phyloP scores from a whole-genome alignment of 2,888 invertebrate species.

The Cataglyphis cursor region DNA sequence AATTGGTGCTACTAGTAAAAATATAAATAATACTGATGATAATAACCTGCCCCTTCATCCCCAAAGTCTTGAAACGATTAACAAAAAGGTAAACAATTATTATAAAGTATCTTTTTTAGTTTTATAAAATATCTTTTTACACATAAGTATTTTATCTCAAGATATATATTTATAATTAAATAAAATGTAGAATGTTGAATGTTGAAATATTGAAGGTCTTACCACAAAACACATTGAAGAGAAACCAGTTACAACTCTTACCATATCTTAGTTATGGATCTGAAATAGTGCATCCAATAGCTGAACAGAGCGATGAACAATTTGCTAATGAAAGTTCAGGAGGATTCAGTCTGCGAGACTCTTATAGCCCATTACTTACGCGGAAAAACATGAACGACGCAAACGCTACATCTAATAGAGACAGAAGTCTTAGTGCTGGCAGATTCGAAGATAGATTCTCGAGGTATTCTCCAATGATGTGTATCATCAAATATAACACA shows the following conservation, averaged over 20 bases:
- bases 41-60: conserved; percentile 92
- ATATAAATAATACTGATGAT: conserved; percentile 83
- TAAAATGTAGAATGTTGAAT: conserved; percentile 38
- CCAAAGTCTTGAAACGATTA: conserved; percentile 93
- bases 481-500: neutral
- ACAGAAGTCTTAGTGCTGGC: conserved; percentile 81
- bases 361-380: conserved; percentile 82
- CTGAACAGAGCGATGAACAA: conserved; percentile 94
- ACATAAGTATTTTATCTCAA: neutral
- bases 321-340: conserved; percentile 83
- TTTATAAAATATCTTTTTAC: neutral
- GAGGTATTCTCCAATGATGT: conserved; percentile 73
- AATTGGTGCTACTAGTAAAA: conserved; percentile 84
- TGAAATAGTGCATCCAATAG: conserved; percentile 94
- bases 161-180: conserved; percentile 24
- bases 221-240: conserved; percentile 84
- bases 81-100: conserved; percentile 80
- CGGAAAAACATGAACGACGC: conserved; percentile 79
- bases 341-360: conserved; percentile 79
- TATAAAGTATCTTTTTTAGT: neutral
- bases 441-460: conserved; percentile 83
- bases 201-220: conserved; percentile 76
- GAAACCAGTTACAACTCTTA: conserved; percentile 84
- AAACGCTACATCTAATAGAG: conserved; percentile 79
- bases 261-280: conserved; percentile 89